These are phyloP conservation scores for Dichetophora obliterata DNA, from an alignment of 2,888 invertebrate genomes.

Conservation along the genomic window DNA sequence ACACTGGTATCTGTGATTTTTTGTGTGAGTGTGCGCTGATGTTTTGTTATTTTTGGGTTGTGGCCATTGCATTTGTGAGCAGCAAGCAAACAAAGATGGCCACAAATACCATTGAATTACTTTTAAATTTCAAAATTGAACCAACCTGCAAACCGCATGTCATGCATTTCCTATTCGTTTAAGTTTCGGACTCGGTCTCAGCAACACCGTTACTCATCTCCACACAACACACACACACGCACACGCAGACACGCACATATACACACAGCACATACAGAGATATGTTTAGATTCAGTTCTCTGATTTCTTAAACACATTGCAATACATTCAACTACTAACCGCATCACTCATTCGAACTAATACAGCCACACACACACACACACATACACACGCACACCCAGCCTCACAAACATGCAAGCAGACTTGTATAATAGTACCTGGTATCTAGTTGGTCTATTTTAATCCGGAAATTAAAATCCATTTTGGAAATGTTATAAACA, in stretches of 20 bases:
- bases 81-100: conserved; percentile 9
- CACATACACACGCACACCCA: neutral
- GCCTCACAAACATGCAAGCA: neutral
- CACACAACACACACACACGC: neutral
- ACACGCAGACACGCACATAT: neutral
- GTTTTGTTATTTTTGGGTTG: neutral
- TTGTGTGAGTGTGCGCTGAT: neutral
- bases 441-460: neutral
- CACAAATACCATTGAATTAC: conserved; percentile 29
- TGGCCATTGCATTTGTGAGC: neutral
- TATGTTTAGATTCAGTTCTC: too few species aligned
- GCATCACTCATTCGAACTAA: neutral
- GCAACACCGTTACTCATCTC: neutral
- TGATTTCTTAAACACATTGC: too few species aligned
- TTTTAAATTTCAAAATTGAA: conserved; percentile 15
- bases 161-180: neutral
- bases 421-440: neutral
- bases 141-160: neutral
- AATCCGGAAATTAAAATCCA: conserved; percentile 32
- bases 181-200: neutral
- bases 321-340: too few species aligned
- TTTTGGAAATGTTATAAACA: conserved; percentile 26
- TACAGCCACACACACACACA: neutral
- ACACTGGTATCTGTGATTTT: neutral
- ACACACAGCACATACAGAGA: neutral